A percentile compares a stretch with the other conserved stretches of the same genome.
Evolutionary conservation across 1,140 invertebrate genomes (phyloP).

Genomic region (Pachyrhynchus sulphureomaculatus): DNA sequence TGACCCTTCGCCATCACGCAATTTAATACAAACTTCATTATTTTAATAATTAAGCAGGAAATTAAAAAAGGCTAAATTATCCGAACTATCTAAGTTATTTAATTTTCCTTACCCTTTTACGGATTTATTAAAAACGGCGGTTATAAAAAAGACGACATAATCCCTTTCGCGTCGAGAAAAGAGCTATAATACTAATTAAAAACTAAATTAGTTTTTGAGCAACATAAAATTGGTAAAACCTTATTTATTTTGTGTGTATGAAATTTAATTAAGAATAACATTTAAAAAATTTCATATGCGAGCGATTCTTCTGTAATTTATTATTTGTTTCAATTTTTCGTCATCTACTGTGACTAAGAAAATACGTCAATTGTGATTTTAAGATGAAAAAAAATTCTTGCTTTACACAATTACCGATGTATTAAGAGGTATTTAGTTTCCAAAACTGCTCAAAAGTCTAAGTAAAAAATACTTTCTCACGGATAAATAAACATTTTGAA

Average conservation of each 20-base stretch:
- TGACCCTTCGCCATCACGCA: too few species aligned
- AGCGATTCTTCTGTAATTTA: too few species aligned
- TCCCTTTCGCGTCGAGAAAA: slow-evolving; percentile 14
- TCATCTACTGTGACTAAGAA: too few species aligned
- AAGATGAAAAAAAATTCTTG: too few species aligned
- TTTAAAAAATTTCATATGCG: not conserved
- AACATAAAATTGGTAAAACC: slow-evolving; percentile 14
- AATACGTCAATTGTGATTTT: too few species aligned
- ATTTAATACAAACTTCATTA: not conserved
- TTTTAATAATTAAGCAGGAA: not conserved
- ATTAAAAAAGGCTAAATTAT: slow-evolving; percentile 19
- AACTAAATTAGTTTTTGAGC: slow-evolving; percentile 26
- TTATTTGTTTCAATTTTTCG: too few species aligned
- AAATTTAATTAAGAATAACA: slow-evolving; percentile 11
- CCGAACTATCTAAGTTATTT: slow-evolving; percentile 23
- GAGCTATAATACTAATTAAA: slow-evolving; percentile 26
- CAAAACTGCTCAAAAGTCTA: too few species aligned
- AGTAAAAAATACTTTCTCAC: too few species aligned
- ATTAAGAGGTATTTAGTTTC: too few species aligned
- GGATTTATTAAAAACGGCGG: slow-evolving; percentile 17
- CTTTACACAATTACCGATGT: too few species aligned
- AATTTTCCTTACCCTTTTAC: slow-evolving; percentile 15
- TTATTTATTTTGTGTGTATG: slow-evolving; percentile 15
- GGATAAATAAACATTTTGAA: too few species aligned
- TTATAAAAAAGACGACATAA: slow-evolving; percentile 11